A percentile compares a stretch with the other conserved stretches of the same genome.
phyloP scores from a whole-genome alignment of 2,888 invertebrate genomes.

The Ephialtes manifestator region DNA sequence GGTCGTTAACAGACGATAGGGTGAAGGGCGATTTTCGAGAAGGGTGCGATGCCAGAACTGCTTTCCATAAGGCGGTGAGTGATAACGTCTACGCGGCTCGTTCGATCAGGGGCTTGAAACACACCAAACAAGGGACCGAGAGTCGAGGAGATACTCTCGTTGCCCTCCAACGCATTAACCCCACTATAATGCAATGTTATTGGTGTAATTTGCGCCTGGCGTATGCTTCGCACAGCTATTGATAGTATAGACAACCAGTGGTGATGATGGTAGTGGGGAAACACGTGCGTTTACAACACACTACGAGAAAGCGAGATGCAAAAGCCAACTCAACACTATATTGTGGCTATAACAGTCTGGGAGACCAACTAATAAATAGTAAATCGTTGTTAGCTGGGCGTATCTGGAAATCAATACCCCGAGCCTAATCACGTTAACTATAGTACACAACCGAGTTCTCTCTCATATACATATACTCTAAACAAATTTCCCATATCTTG shows the following conservation, averaged over 20 bases:
- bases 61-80: constrained; percentile 19
- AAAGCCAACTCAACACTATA: constrained; percentile 4
- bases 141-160: neutral
- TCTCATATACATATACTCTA: constrained; percentile 12
- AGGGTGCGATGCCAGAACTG: constrained; percentile 1
- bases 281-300: constrained; percentile 22
- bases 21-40: constrained; percentile 2
- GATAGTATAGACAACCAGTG: constrained; percentile 22
- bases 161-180: constrained; percentile 6
- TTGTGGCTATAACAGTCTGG: constrained; percentile 9
- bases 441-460: constrained; percentile 38
- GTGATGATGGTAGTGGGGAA: constrained; percentile 30
- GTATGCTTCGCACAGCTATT: constrained; percentile 18
- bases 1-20: neutral
- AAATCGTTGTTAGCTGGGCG: constrained; percentile 39
- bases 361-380: constrained; percentile 53
- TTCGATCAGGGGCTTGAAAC: neutral
- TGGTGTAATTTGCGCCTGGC: constrained; percentile 51
- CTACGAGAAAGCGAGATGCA: constrained; percentile 49
- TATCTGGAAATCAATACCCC: constrained; percentile 62
- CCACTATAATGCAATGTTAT: constrained; percentile 55
- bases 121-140: neutral
- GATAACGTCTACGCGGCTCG: constrained; percentile 33
- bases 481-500: constrained; percentile 60
- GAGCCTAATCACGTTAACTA: constrained; percentile 54